Base-by-base conservation (phyloP, 1,140 invertebrate species). In the Macrocentrus cingulum region DNA sequence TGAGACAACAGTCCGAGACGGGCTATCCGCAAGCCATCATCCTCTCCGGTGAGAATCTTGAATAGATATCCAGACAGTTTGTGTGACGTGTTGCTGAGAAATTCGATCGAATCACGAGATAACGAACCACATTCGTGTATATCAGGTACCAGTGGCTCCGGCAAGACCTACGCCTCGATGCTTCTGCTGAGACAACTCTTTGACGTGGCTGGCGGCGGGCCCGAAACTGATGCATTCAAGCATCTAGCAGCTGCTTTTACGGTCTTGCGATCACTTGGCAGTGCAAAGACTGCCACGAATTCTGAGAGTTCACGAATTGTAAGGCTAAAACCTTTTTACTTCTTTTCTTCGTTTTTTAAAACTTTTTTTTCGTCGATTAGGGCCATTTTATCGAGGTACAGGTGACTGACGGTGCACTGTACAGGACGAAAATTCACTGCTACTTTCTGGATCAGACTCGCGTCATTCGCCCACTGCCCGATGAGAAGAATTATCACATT, bases 371-470 rank as follows among this genome's bases (percentile, higher is more conserved):
- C 59, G 37, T 59, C 60, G 77, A 79, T 48, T 66, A 95, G 92
- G 93, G 94, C 25, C 92, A 97, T 76, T 97, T 97, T 74, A 95
- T 97, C 66, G 94, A 97, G 80, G 92, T 96, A 45, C 93, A 97
- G 81, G 92, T 97, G 45, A 96, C 94, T n/a, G 93, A 96, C 76
- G 92, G 94, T 52, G 93, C 93, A 8, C 80, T 97, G 20, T 96
- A 97, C 76, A 85, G 94, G 69, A 96, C 94, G 2, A 97, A 96
- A 84, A 96, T 97, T 63, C 94, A 97, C 73, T 96, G 93, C 76
- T 96, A 96, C 71, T 96, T 96, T 80, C 79, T 95, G 61, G 94
- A 97, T 71, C 91, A 97, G 79, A 95, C 91, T 22, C 85, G 95
- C 50, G 93, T 97, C 11, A 94, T 95, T 56, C 82, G 87, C 22